phyloP scores from a whole-genome alignment of 53 echinoderm and acorn worm species.

The Patiria pectinifera region DNA sequence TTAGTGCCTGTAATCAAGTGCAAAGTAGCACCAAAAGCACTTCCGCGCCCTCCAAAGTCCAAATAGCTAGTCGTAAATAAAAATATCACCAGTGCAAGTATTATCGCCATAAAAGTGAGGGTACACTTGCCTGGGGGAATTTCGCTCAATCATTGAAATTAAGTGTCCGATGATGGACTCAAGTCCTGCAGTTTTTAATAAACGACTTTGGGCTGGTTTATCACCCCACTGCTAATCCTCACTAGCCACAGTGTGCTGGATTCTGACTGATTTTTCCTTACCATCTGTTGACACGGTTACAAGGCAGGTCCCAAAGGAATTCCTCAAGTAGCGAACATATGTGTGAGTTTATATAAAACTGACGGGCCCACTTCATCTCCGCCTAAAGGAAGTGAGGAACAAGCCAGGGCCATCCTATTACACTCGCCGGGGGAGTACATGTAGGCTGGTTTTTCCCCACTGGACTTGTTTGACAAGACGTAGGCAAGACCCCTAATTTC shows the following conservation, averaged over 20 bases:
- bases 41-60: background rate
- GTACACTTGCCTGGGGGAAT: background rate
- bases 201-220: background rate
- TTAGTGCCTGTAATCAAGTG: too few relatives aligned
- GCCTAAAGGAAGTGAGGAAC: background rate
- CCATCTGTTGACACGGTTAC: background rate
- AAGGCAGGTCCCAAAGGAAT: background rate
- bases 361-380: background rate
- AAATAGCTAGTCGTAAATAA: background rate
- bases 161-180: background rate
- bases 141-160: background rate
- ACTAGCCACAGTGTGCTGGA: background rate
- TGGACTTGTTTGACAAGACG: slow-evolving; percentile 21
- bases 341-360: slow-evolving; percentile 19
- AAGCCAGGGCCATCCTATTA: background rate
- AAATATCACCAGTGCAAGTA: background rate
- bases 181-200: background rate
- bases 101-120: background rate
- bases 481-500: background rate
- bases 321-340: slow-evolving; percentile 13
- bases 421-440: background rate
- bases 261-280: background rate
- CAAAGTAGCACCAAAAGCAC: background rate
- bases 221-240: too few relatives aligned
- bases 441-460: background rate